phyloP scores from a whole-genome alignment of 2,888 invertebrate genomes.

The Rhorus exstirpatorius region DNA sequence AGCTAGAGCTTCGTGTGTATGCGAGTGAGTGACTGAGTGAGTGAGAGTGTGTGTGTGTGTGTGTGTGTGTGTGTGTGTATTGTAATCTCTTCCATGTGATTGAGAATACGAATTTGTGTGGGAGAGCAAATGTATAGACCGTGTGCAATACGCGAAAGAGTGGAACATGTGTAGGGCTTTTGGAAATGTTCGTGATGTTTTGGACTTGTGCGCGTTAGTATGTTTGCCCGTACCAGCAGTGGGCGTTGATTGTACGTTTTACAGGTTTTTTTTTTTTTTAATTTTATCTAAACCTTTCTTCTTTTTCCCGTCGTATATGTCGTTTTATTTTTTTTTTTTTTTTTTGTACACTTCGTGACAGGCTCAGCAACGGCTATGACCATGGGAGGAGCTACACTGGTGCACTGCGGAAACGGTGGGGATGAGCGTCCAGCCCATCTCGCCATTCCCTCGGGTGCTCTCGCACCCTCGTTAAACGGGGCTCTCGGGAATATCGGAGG shows the following conservation, averaged over 20 bases:
- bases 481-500: slow-evolving; percentile 84
- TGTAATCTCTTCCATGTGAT: neutral
- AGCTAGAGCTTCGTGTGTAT: neutral
- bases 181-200: slow-evolving; percentile 1
- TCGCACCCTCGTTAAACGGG: slow-evolving; percentile 86
- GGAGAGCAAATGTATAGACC: neutral
- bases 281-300: neutral
- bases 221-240: slow-evolving; percentile 69
- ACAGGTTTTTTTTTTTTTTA: neutral
- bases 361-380: slow-evolving; percentile 90
- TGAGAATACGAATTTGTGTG: neutral
- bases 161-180: slow-evolving; percentile 1
- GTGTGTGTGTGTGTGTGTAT: slow-evolving; percentile 20
- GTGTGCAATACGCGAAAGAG: neutral
- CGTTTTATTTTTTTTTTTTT: neutral
- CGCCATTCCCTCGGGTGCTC: slow-evolving; percentile 86
- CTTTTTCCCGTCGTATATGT: neutral
- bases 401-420: slow-evolving; percentile 90
- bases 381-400: slow-evolving; percentile 89
- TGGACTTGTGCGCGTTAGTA: neutral
- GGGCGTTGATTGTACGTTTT: slow-evolving; percentile 74
- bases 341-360: slow-evolving; percentile 79
- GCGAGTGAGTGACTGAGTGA: slow-evolving; percentile 4
- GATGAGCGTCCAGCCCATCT: slow-evolving; percentile 87
- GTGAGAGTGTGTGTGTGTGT: slow-evolving; percentile 9